Base-by-base conservation (phyloP, 1,140 invertebrate genomes). In the Battus philenor region DNA sequence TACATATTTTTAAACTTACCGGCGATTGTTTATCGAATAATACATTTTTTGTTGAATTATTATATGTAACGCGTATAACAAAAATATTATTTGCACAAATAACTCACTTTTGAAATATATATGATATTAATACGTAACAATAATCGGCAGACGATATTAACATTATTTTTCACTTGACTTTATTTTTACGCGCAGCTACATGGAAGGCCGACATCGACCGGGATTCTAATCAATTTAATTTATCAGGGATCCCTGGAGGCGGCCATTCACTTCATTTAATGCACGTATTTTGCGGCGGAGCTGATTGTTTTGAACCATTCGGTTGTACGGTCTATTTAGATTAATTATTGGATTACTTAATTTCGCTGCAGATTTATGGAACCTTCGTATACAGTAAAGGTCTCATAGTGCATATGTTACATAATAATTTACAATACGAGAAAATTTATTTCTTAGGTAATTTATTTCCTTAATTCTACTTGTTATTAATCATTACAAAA, bases 171-270 rank as follows among this genome's bases (percentile, higher is more conserved):
- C 73, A 76, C 68, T 71, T 58, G 59, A 59, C 63, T 79, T 82
- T 82, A 80, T 80, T 82, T 84, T 84, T 78, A 65, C 68, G 59
- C 65, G 62, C 50, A 52, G 68, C 70, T 67, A 82, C 76, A 80
- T 68, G 74, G 71, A 59, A 58, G 74, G 63, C 55, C 59, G 54
- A 63, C 70, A 79, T 85, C 78, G 76, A 72, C 73, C 80, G 68
- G 77, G 77, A 79, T 82, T 79, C 81, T 85, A 85, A 85, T 85
- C 81, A 85, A 85, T 85, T 85, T 85, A 85, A 85, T 85, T 85
- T 85, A 85, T 85, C 80, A 74, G 80, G 80, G 72, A 79, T 82
- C 76, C 81, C 78, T 60, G 50, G 75, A 79, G 76, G 77, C 80
- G 70, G 69, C 74, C 77, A 82, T 85, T 82, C 78, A 82, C 76